Conservation (phyloP, 1,140 invertebrate genomes). For the Bombus polaris region DNA sequence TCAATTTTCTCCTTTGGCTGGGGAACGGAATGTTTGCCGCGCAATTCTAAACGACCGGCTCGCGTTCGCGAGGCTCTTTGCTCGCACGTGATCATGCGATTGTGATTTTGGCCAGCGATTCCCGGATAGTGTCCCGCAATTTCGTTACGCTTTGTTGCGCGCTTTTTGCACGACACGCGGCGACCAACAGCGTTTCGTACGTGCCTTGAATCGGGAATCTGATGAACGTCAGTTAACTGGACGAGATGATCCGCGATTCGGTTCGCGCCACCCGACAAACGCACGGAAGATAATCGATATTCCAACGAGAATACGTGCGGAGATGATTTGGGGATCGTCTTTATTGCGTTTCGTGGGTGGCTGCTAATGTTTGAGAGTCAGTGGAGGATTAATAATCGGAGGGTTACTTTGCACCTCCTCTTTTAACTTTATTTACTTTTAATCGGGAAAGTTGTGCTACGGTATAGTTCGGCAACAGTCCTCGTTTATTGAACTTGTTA, state of each 20-base stretch:
- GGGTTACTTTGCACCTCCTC: no score
- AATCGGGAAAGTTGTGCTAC: neutral
- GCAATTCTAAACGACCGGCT: neutral
- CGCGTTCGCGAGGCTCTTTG: slow-evolving; percentile 7
- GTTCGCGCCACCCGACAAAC: neutral
- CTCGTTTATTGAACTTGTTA: slow-evolving; percentile 8
- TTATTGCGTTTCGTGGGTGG: neutral
- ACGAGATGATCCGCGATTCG: slow-evolving; percentile 42
- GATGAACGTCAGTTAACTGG: slow-evolving; percentile 30
- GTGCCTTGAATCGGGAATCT: slow-evolving; percentile 26
- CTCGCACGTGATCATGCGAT: slow-evolving; percentile 26
- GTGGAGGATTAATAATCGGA: neutral
- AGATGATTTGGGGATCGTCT: neutral
- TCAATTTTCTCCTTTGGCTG: neutral
- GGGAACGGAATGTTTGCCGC: slow-evolving; percentile 9
- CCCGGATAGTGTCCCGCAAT: slow-evolving; percentile 44
- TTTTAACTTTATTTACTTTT: slow-evolving; percentile 22
- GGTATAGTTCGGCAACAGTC: neutral
- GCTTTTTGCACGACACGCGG: slow-evolving; percentile 13
- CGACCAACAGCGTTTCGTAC: slow-evolving; percentile 35
- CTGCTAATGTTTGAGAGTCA: neutral
- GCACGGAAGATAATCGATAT: slow-evolving; percentile 8
- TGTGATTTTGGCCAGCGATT: slow-evolving; percentile 34
- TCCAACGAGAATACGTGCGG: neutral
- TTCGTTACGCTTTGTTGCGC: slow-evolving; percentile 54